Base-by-base conservation (phyloP, 2,113 vertebrate species). In the Rhodinocichla rosea region DNA sequence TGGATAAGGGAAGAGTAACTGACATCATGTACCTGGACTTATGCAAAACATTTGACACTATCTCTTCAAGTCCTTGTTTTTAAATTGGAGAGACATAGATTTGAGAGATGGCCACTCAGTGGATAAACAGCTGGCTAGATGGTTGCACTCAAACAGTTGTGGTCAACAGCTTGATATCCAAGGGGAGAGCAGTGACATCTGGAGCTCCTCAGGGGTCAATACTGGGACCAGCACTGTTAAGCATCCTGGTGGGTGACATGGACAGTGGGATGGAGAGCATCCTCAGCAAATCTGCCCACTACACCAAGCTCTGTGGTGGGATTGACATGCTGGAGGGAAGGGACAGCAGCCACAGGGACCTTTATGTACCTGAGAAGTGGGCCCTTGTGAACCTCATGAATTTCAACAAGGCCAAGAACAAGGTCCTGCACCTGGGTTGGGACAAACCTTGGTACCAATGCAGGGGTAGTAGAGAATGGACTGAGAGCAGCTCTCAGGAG, bases 41-140 rank as follows among this genome's bases (percentile, higher is more conserved):
- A 28, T 0, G 6, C 8, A 81, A 74, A 89, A 57, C 45, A 52
- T 45, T 12, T n/a, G 37, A 45, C 44, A 28, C 7, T 7, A 44
- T 15, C 33, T 59, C 0, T 0, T 44, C 45, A 52, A 0, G 2
- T 21, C 15, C 44, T 74, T 67, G 28, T 59, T 50, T 74, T 65
- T 39, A n/a, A 52, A 52, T 8, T 0, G 1, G 12, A 81, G 35
- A 50, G 27, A 81, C 22, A 33, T 1, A 28, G 22, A 65, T 37
- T 37, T 89, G 37, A 74, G 28, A 57, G 68, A 81, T 39, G 15
- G 44, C 8, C 28, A 24, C 44, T 27, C 32, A 2, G 13, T 24
- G 39, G 33, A 39, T 12, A 45, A 67, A 57, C 60, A 67, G 56
- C 6, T n/a, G 28, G 20, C 19, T 30, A 40, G 24, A 60, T 39